These are phyloP conservation scores for Caenorhabditis sp. DNA, from an alignment of 2,888 invertebrate genomes.

Conservation along the genomic window DNA sequence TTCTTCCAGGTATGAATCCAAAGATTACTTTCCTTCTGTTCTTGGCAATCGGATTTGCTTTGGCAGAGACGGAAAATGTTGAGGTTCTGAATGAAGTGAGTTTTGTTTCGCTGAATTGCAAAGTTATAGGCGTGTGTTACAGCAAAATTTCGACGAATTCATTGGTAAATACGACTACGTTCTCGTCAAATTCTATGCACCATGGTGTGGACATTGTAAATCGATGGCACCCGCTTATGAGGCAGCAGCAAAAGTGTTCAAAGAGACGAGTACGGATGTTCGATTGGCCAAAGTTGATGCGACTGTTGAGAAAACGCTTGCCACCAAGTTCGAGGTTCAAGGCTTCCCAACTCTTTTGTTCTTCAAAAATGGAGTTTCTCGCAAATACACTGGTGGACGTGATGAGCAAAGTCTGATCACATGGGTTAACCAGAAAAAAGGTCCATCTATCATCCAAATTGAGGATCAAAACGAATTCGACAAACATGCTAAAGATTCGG, in stretches of 20 bases:
- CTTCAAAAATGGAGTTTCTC: constrained; percentile 83
- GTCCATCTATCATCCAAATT: constrained; percentile 85
- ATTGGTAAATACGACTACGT: constrained; percentile 80
- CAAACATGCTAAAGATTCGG: constrained; percentile 81
- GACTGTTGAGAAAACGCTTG: constrained; percentile 80
- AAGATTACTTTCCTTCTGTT: not conserved
- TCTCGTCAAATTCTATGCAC: constrained; percentile 48
- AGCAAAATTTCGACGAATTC: constrained; percentile 83
- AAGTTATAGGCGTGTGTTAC: too few species aligned
- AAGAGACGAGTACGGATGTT: constrained; percentile 81
- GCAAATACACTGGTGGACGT: constrained; percentile 82
- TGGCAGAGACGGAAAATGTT: constrained; percentile 68
- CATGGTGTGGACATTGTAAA: constrained; percentile 50
- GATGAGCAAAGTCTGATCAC: constrained; percentile 85
- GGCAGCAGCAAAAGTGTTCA: constrained; percentile 72
- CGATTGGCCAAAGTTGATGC: constrained; percentile 85
- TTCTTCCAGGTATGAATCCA: not conserved
- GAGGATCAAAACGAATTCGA: constrained; percentile 82
- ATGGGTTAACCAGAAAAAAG: constrained; percentile 94
- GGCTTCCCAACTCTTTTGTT: constrained; percentile 97
- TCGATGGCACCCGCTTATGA: constrained; percentile 85
- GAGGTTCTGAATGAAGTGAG: constrained; percentile 74
- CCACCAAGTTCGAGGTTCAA: constrained; percentile 84
- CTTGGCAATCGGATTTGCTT: constrained; percentile 10
- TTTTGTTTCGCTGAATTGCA: not conserved